These are phyloP conservation scores for Muraenolepis orangiensis DNA, from an alignment of 2,797 vertebrate species.

Conservation along the genomic window DNA sequence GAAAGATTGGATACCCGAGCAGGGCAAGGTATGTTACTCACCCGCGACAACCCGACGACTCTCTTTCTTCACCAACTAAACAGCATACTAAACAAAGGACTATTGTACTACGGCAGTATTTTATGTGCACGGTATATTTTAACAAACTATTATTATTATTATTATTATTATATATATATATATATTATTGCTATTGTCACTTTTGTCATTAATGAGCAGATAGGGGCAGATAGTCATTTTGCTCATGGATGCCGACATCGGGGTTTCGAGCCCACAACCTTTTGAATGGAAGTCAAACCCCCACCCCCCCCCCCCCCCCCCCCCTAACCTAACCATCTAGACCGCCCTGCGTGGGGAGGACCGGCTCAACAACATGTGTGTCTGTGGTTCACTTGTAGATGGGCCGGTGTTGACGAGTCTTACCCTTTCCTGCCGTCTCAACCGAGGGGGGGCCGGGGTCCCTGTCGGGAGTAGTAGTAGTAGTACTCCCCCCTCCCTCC, in stretches of 20 bases:
- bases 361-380: neutral
- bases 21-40: conserved; percentile 47
- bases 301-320: no score
- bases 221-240: neutral
- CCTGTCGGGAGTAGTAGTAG: no score
- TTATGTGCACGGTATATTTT: neutral
- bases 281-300: neutral
- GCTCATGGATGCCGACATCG: neutral
- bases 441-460: no score
- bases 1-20: conserved; percentile 7
- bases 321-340: neutral
- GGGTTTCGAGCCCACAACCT: neutral
- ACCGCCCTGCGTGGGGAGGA: neutral
- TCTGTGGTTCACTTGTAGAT: conserved; percentile 10
- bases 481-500: conserved; percentile 39
- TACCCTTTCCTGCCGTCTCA: no score
- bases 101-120: neutral
- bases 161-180: neutral
- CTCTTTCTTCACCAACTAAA: neutral
- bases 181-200: neutral
- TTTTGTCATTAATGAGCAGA: neutral
- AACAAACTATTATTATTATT: neutral
- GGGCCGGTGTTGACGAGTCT: neutral
- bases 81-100: neutral
- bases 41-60: no score